These are phyloP conservation scores for Nymphicus hollandicus DNA, from an alignment of 2,113 vertebrate genomes.

Conservation along the genomic window DNA sequence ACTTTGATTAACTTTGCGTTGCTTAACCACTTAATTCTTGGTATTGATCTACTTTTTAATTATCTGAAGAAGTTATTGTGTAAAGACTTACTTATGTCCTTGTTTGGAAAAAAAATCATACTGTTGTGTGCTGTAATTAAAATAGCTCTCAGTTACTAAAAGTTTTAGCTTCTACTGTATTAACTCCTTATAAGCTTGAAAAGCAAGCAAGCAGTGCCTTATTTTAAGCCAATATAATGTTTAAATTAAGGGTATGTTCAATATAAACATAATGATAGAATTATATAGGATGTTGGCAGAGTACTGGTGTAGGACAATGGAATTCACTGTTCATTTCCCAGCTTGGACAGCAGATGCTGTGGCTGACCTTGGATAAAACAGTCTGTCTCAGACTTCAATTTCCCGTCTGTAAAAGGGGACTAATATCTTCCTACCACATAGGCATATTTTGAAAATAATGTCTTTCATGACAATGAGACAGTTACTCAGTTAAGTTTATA, in stretches of 20 bases:
- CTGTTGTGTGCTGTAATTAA: constrained; percentile 27
- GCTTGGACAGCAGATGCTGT: not conserved
- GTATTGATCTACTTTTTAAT: constrained; percentile 69
- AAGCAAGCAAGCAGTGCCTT: not conserved
- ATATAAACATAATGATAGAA: not conserved
- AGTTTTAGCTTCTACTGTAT: not conserved
- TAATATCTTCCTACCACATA: not conserved
- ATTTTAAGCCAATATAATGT: not conserved
- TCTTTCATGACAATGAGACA: not conserved
- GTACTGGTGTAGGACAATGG: not conserved
- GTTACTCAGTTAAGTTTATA: not conserved
- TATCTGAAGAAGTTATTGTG: constrained; percentile 64
- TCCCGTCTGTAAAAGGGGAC: not conserved
- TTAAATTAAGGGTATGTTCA: not conserved
- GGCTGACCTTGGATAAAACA: constrained; percentile 32
- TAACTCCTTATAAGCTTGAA: not conserved
- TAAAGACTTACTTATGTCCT: constrained; percentile 48
- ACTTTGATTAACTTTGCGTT: constrained; percentile 25
- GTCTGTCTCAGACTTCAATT: not conserved
- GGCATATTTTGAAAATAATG: not conserved
- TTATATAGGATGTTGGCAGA: not conserved
- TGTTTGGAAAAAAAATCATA: constrained; percentile 14
- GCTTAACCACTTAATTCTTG: constrained; percentile 48
- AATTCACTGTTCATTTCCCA: not conserved
- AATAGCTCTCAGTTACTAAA: not conserved